Evolutionary conservation across 2,888 invertebrate species (phyloP).

Genomic region (Xylocampa areola): DNA sequence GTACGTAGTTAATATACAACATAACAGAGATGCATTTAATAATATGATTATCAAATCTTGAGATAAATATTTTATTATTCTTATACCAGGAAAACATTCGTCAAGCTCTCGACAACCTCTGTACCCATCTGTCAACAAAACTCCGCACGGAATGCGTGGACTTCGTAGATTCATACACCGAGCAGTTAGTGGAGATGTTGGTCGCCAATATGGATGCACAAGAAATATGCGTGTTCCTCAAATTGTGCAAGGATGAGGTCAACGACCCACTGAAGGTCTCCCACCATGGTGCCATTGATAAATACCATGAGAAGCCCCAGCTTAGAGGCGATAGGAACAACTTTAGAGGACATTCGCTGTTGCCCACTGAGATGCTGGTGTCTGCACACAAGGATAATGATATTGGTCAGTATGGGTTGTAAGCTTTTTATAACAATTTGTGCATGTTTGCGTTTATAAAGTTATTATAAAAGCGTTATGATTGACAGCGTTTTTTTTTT

Average conservation of each 20-base stretch:
- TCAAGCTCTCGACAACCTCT: constrained; percentile 92
- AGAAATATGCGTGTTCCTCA: constrained; percentile 94
- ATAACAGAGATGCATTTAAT: too few species aligned
- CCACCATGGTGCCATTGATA: constrained; percentile 69
- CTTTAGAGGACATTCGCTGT: constrained; percentile 69
- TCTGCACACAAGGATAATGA: constrained; percentile 57
- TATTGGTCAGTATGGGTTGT: constrained; percentile 77
- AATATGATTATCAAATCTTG: neutral
- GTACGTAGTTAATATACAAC: too few species aligned
- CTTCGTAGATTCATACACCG: constrained; percentile 94
- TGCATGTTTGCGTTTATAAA: too few species aligned
- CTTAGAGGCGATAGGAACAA: constrained; percentile 81
- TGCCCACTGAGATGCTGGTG: constrained; percentile 76
- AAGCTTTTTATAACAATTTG: too few species aligned
- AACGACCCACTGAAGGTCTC: constrained; percentile 73
- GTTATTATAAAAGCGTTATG: too few species aligned
- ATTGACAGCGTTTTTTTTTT: too few species aligned
- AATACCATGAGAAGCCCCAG: constrained; percentile 78
- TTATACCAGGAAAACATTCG: constrained; percentile 92
- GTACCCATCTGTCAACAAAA: constrained; percentile 91
- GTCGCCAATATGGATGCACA: constrained; percentile 91
- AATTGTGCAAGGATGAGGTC: constrained; percentile 91
- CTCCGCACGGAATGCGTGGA: constrained; percentile 92
- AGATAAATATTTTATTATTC: neutral
- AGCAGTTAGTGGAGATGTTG: constrained; percentile 94